Evolutionary conservation across 2,113 vertebrate genomes (phyloP).

Genomic region (Pica pica): DNA sequence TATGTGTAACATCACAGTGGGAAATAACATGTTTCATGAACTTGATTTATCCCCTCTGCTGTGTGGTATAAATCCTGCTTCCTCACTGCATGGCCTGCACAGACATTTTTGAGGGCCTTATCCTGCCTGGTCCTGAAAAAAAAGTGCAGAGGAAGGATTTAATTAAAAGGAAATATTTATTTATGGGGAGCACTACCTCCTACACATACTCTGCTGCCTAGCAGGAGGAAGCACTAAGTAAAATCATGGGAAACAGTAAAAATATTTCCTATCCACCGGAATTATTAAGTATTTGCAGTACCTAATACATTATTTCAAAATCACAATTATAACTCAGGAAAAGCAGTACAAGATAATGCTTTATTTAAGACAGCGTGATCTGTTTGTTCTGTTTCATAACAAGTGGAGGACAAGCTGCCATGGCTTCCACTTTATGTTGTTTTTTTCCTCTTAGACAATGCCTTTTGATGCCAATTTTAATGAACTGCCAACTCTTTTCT

Average conservation of each 20-base stretch:
- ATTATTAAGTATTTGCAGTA: background rate
- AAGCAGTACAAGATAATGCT: background rate
- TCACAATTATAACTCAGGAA: background rate
- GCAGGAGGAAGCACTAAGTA: background rate
- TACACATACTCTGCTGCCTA: background rate
- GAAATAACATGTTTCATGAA: conserved; percentile 58
- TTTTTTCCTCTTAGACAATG: background rate
- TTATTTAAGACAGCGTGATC: background rate
- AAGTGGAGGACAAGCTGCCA: background rate
- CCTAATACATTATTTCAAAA: background rate
- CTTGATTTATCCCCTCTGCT: conserved; percentile 42
- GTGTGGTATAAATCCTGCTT: background rate
- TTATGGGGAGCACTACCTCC: background rate
- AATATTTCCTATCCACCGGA: background rate
- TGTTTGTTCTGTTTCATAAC: background rate
- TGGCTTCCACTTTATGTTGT: background rate
- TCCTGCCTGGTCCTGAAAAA: background rate
- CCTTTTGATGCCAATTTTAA: background rate
- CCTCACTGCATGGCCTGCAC: background rate
- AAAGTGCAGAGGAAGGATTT: background rate
- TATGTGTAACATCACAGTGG: conserved; percentile 48
- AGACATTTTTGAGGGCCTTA: background rate
- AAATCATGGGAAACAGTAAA: background rate
- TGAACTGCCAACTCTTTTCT: background rate
- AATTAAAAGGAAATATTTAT: conserved; percentile 12